These are phyloP conservation scores for Leptodirus hochenwartii DNA, from an alignment of 2,888 invertebrate genomes.

Conservation along the genomic window DNA sequence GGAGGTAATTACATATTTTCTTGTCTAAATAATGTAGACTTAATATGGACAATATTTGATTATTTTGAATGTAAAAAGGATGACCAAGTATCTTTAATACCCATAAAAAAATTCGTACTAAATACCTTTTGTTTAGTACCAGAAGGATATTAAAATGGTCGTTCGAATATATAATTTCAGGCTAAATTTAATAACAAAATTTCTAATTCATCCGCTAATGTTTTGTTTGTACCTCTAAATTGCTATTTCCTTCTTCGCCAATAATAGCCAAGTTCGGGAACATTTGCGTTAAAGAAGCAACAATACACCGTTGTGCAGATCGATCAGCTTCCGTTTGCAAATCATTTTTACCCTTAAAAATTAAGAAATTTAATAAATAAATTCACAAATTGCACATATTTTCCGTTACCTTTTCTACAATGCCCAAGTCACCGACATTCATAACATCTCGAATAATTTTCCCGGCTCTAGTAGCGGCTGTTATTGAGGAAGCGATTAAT, in stretches of 20 bases:
- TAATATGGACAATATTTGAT: no score
- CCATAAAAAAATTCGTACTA: no score
- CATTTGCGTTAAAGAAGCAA: conserved; percentile 64
- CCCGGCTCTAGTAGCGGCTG: conserved; percentile 67
- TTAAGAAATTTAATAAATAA: conserved; percentile 12
- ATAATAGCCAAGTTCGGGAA: conserved; percentile 75
- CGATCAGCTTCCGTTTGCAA: conserved; percentile 97
- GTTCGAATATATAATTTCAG: background rate
- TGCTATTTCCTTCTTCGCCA: conserved; percentile 71
- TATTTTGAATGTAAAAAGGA: no score
- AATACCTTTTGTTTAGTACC: background rate
- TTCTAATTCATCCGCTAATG: background rate
- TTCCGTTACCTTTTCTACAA: conserved; percentile 65
- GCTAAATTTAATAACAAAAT: conserved; percentile 1
- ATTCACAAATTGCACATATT: conserved; percentile 7
- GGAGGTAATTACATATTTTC: no score
- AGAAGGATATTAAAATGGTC: conserved; percentile 1
- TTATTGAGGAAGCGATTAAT: conserved; percentile 60
- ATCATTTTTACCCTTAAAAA: conserved; percentile 69
- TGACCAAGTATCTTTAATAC: no score
- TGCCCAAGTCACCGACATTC: conserved; percentile 74
- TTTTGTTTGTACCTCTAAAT: conserved; percentile 32
- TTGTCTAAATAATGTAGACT: no score
- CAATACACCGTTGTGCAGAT: conserved; percentile 83
- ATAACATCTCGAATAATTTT: conserved; percentile 82